Conservation (phyloP, 2,888 invertebrate species). For the Ennomos erosarius region DNA sequence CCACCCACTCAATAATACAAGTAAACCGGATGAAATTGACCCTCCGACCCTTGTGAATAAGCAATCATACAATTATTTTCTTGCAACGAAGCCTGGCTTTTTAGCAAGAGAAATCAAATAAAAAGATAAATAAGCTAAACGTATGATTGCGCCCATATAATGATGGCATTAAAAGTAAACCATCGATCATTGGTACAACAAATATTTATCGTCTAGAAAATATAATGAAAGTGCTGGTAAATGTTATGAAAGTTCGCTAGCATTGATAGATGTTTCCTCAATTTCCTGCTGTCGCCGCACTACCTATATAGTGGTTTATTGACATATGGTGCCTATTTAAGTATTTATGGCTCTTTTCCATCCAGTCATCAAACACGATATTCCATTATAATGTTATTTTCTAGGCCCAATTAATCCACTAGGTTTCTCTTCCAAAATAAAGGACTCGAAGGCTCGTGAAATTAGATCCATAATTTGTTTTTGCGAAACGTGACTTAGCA, state of each 20-base stretch:
- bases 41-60: too few relatives aligned
- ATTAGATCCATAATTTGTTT: constrained; percentile 33
- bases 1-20: constrained; percentile 32
- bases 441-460: constrained; percentile 16
- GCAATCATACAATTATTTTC: too few relatives aligned
- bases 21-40: constrained; percentile 15
- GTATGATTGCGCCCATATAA: too few relatives aligned
- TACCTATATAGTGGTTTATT: neutral
- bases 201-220: neutral
- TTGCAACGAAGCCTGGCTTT: too few relatives aligned
- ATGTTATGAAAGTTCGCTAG: neutral
- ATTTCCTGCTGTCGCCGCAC: constrained; percentile 20
- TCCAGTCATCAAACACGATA: constrained; percentile 5
- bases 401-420: neutral
- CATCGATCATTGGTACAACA: too few relatives aligned
- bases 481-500: constrained; percentile 37
- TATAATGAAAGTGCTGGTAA: neutral
- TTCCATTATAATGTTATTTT: neutral
- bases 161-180: too few relatives aligned
- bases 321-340: too few relatives aligned
- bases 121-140: too few relatives aligned
- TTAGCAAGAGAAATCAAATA: too few relatives aligned
- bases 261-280: constrained; percentile 11
- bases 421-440: constrained; percentile 4
- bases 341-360: neutral